Evolutionary conservation across 2,797 vertebrate species (phyloP), one percentile per base, ranked within the genome.

Genomic region (Falco biarmicus): DNA sequence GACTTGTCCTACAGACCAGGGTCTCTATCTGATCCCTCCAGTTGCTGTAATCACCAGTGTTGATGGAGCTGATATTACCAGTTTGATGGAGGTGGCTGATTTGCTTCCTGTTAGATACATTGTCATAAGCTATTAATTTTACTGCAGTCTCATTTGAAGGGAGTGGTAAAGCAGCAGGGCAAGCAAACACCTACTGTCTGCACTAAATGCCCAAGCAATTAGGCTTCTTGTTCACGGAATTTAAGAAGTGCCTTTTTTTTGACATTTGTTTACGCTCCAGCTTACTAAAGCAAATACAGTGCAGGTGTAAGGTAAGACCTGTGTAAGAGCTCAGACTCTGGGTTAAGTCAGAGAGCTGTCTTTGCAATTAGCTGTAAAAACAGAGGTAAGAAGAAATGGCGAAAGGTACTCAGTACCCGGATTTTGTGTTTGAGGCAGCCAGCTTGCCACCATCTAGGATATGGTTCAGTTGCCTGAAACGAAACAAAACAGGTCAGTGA

Each of bases 121-220:
- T 91, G 98, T 97, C 97, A 98, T 97, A 98, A 94, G 79, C 88
- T 95, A 87, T 98, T 97, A 97, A 97, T 97, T 98, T 98, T 94
- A 98, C 96, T 87, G 97, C 93, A 96, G 94, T 68, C 89, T 97
- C 95, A 96, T 97, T 97, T 97, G 94, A 97, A 96, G 91, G 84
- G 84, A 95, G 93, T 61, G 71, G 74, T 53, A 63, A 93, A 94
- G 82, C 69, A 95, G 84, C 70, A 66, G 64, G 80, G 80, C 79
- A 82, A 85, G 90, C 86, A 74, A 91, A 65, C 83, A 91, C 78
- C 87, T 94, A 75, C 83, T 3, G 37, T 22, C 64, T 77, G 54
- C 0, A 8, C 41, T 45, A 28, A 69, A 34, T 79, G 84, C 57
- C 41, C 70, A 22, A 66, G 68, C 85, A 87, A 94, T 94, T 53